These are phyloP conservation scores for Anadara kagoshimensis DNA, from an alignment of 1,140 invertebrate genomes.

Conservation along the genomic window DNA sequence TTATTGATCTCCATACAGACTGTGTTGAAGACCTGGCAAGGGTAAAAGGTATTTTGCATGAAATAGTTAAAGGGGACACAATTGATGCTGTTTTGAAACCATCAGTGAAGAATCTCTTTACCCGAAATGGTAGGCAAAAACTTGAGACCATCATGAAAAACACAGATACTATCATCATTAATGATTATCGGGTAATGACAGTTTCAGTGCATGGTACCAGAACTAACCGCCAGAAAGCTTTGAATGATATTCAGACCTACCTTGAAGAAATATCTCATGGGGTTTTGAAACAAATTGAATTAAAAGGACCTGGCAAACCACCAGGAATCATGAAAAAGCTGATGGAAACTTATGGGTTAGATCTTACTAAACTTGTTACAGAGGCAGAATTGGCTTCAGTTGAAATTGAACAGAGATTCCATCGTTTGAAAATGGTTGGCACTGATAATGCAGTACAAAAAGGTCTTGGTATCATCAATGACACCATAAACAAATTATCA, in stretches of 20 bases:
- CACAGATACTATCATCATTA: conserved; percentile 41
- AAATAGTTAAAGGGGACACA: conserved; percentile 45
- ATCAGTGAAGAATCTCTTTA: conserved; percentile 38
- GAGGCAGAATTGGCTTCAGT: conserved; percentile 35
- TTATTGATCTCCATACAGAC: conserved; percentile 44
- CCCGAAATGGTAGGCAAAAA: conserved; percentile 38
- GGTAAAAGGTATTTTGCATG: conserved; percentile 38
- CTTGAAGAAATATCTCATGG: conserved; percentile 30
- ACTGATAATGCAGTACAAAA: conserved; percentile 42
- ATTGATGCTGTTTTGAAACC: conserved; percentile 37
- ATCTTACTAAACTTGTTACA: conserved; percentile 37
- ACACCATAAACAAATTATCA: conserved; percentile 3
- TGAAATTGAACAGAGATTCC: conserved; percentile 43
- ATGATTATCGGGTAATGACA: conserved; percentile 48
- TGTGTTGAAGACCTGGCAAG: conserved; percentile 31
- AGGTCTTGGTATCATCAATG: conserved; percentile 1
- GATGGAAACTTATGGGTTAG: conserved; percentile 40
- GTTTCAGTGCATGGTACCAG: conserved; percentile 51
- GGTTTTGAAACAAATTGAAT: conserved; percentile 22
- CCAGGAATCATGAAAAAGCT: conserved; percentile 61
- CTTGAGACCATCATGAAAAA: conserved; percentile 43
- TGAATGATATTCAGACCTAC: conserved; percentile 41
- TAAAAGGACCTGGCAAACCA: conserved; percentile 53
- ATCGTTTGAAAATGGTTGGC: conserved; percentile 53
- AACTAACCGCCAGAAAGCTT: conserved; percentile 20